phyloP scores from a whole-genome alignment of 2,113 vertebrate genomes.

The Gnathonemus longibarbis region DNA sequence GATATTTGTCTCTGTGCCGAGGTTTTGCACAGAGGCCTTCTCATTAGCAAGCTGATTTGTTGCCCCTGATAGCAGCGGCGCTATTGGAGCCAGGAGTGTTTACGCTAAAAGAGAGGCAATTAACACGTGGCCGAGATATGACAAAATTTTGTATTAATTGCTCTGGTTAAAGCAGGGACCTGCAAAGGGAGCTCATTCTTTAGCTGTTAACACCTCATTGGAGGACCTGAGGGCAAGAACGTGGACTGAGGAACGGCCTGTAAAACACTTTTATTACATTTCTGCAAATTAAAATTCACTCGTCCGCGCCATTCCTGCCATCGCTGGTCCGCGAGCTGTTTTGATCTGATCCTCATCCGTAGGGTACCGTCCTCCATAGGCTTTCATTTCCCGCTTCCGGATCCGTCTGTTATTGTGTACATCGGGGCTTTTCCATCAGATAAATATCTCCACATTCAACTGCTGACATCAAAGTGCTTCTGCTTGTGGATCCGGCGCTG shows the following conservation, averaged over 20 bases:
- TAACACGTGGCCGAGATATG: slow-evolving; percentile 4
- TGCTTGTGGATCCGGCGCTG: background rate
- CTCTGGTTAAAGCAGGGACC: background rate
- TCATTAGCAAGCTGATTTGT: slow-evolving; percentile 60
- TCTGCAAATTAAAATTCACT: slow-evolving; percentile 14
- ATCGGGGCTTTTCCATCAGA: background rate
- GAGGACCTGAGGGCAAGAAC: background rate
- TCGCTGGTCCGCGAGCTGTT: background rate
- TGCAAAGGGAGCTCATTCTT: background rate
- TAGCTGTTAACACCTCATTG: background rate
- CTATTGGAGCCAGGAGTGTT: background rate
- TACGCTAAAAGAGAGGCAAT: slow-evolving; percentile 8
- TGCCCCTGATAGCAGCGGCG: slow-evolving; percentile 38
- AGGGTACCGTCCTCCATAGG: background rate
- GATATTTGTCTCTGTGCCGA: slow-evolving; percentile 51
- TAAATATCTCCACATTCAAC: background rate
- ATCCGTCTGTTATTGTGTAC: background rate
- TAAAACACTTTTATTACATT: slow-evolving; percentile 18
- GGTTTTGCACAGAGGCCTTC: slow-evolving; percentile 46
- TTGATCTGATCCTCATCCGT: background rate
- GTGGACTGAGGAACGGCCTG: slow-evolving; percentile 5
- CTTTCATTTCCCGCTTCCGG: background rate
- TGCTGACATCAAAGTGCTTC: background rate
- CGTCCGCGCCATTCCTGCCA: background rate
- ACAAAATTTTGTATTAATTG: slow-evolving; percentile 17